Percentiles rank a stretch among this genome's conserved stretches.
phyloP scores from a whole-genome alignment of 2,888 invertebrate genomes.

The Epirrhoe tristata region DNA sequence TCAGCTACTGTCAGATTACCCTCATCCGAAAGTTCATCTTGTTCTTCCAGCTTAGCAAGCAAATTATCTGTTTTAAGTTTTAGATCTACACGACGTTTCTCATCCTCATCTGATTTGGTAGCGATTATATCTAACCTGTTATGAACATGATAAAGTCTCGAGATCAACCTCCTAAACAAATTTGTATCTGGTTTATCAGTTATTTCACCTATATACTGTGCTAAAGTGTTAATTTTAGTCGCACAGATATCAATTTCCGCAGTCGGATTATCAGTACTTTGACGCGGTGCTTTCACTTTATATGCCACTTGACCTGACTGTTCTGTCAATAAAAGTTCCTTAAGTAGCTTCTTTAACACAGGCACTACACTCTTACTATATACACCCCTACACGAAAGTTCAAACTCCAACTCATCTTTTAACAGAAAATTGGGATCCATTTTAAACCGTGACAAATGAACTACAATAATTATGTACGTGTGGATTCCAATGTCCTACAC shows the following conservation, averaged over 20 bases:
- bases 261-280: background rate
- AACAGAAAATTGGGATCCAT: background rate
- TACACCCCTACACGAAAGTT: background rate
- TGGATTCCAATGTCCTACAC: no score
- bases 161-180: background rate
- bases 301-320: background rate
- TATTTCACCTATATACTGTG: background rate
- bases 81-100: background rate
- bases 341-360: background rate
- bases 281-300: background rate
- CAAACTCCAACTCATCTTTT: background rate
- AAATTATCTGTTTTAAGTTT: background rate
- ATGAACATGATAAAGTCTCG: background rate
- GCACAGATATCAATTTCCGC: background rate
- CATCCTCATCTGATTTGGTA: background rate
- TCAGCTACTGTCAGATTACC: background rate
- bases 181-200: background rate
- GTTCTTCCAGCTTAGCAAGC: background rate
- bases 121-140: background rate
- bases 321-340: background rate
- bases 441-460: background rate
- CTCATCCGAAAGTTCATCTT: conserved; percentile 1
- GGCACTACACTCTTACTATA: background rate
- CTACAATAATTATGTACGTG: no score
- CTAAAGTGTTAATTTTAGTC: background rate